These are phyloP conservation scores for Pterostichus niger DNA, from an alignment of 2,888 invertebrate genomes.

Conservation along the genomic window DNA sequence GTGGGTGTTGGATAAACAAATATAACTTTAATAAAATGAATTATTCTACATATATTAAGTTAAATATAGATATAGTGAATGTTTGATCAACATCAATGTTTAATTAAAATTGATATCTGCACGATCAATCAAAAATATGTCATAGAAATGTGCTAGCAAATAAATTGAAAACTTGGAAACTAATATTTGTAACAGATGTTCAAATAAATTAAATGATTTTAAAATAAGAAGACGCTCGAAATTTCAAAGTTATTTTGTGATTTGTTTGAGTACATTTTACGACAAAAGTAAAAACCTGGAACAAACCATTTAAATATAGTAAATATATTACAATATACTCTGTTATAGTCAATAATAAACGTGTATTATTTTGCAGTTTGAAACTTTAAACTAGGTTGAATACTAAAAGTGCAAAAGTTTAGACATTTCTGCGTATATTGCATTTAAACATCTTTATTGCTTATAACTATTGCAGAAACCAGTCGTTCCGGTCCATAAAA, in stretches of 20 bases:
- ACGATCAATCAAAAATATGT: conserved; percentile 18
- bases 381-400: neutral
- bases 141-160: conserved; percentile 5
- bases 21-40: no score
- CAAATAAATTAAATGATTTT: conserved; percentile 14
- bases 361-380: neutral
- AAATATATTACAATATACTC: neutral
- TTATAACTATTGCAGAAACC: neutral
- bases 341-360: neutral
- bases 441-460: neutral
- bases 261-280: no score
- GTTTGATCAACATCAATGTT: neutral
- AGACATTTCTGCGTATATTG: neutral
- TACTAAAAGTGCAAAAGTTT: neutral
- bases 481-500: neutral
- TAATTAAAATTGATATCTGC: conserved; percentile 19
- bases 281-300: no score
- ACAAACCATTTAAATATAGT: no score
- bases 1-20: no score
- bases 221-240: neutral
- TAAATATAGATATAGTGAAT: neutral
- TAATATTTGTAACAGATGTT: conserved; percentile 35
- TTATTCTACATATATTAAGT: no score
- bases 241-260: no score
- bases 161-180: conserved; percentile 12